Percentiles rank a stretch among this genome's conserved stretches.
Conservation (phyloP, 2,888 invertebrate genomes). For the Tenthredo amoena region DNA sequence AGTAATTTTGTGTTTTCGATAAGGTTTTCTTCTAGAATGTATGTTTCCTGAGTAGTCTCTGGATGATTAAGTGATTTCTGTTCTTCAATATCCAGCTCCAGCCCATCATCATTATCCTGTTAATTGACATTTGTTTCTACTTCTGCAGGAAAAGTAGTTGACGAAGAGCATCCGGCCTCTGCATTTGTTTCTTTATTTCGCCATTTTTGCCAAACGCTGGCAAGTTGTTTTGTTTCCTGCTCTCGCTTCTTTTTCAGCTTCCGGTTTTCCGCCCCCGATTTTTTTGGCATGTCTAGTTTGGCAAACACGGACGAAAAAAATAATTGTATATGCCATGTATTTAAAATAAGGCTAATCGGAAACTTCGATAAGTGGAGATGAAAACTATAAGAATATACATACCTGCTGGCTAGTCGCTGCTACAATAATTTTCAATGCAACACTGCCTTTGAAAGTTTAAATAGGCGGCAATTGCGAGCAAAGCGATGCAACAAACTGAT, state of each 20-base stretch:
- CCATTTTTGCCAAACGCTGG: background rate
- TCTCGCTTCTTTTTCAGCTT: background rate
- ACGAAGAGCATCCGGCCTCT: background rate
- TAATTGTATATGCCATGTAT: no score
- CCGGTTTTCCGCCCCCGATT: background rate
- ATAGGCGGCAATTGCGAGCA: no score
- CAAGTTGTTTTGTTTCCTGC: background rate
- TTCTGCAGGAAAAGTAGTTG: background rate
- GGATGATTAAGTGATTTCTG: background rate
- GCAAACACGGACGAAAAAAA: no score
- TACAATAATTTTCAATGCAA: no score
- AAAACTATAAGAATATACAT: no score
- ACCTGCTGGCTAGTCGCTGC: no score
- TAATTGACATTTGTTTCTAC: background rate
- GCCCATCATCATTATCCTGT: background rate
- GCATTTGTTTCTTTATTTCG: background rate
- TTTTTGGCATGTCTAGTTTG: background rate
- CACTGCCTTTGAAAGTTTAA: no score
- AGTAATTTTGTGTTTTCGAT: background rate
- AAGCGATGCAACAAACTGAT: background rate
- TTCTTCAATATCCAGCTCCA: background rate
- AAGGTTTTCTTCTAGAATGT: background rate
- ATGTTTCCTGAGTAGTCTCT: background rate
- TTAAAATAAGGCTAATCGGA: no score
- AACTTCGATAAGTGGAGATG: no score